Base-by-base conservation (phyloP, 1,140 invertebrate genomes). In the Rhizoglyphus robini region DNA sequence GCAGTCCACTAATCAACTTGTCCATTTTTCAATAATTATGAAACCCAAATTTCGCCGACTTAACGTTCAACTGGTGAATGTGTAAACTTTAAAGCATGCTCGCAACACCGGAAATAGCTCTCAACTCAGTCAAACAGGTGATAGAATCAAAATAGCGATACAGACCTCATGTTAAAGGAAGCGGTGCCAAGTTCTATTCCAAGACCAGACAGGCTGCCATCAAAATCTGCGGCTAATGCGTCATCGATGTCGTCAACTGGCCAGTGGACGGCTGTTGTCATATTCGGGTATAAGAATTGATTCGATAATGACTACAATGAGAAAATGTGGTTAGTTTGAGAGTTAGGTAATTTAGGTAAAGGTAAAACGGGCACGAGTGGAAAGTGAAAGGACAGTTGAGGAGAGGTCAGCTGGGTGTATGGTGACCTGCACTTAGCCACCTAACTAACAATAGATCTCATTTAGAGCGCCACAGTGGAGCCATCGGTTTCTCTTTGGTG, bases 131-230 rank as follows among this genome's bases (percentile, higher is more conserved):
- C 18, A 41, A 41, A 41, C 18, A 41, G 18, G 18, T 41, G 36
- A 18, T 11, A 41, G 18, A 41, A 41, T 41, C 8, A 18, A 41
- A 41, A 51, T 23, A 27, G 13, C 1, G 2, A 27, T 31, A 49
- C 20, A 11, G 20, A 87, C 84, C 83, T 86, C 80, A 86, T 86
- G 72, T 84, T 84, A 72, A 87, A 88, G 4, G 83, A 81, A 46
- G 80, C 79, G 27, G 81, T 83, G 5, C 81, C 82, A 30, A 88
- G 76, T 74, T 89, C 86, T 18, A 84, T 83, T 11, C 84, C 84
- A 13, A 88, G 77, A 4, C 84, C 84, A 2, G 85, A 86, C 3
- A 89, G 77, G 3, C 84, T 85, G 48, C 84, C 84, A 74, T 89
- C 87, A 72, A 88, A 85, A 74, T 88, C 86, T 20, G 83, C 84